A percentile compares a stretch with the other conserved stretches of the same genome.
Conservation (phyloP, 1,140 invertebrate genomes). For the Glomeris maerens region DNA sequence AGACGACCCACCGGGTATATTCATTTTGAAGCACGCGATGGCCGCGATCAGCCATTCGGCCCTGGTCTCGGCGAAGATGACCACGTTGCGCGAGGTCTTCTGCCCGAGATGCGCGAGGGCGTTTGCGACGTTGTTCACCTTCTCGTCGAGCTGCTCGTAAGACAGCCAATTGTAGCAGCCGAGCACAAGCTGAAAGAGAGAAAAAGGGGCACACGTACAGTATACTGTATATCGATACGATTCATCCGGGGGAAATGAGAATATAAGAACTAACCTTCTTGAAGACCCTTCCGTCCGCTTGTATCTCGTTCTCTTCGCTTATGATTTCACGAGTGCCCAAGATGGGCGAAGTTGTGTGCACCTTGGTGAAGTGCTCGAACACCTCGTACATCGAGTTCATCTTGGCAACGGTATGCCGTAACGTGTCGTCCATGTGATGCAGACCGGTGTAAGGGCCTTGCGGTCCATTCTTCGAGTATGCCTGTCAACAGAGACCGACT, state of each 20-base stretch:
- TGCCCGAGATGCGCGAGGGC: constrained; percentile 52
- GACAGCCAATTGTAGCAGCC: constrained; percentile 86
- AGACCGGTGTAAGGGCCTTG: no score
- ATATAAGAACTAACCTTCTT: constrained; percentile 52
- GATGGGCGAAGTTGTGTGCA: constrained; percentile 56
- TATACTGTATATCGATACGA: constrained; percentile 3
- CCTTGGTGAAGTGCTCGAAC: constrained; percentile 56
- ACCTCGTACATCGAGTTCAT: constrained; percentile 78
- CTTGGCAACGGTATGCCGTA: constrained; percentile 44
- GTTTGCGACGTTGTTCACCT: constrained; percentile 58
- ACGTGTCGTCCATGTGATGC: constrained; percentile 8
- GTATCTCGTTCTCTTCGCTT: constrained; percentile 81
- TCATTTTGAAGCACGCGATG: constrained; percentile 84
- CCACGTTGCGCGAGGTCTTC: constrained; percentile 52
- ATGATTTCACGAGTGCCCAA: constrained; percentile 82
- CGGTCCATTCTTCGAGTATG: no score
- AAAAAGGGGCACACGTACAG: constrained; percentile 8
- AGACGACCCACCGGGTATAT: constrained; percentile 62
- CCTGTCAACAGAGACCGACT: no score
- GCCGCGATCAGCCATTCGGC: constrained; percentile 94
- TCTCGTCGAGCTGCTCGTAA: constrained; percentile 58
- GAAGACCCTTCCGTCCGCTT: constrained; percentile 85
- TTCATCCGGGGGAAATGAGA: constrained; percentile 10
- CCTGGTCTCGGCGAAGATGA: constrained; percentile 92
- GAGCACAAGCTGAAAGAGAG: constrained; percentile 52